Base-by-base conservation (phyloP, 2,888 invertebrate genomes). In the Luperina nickerlii region DNA sequence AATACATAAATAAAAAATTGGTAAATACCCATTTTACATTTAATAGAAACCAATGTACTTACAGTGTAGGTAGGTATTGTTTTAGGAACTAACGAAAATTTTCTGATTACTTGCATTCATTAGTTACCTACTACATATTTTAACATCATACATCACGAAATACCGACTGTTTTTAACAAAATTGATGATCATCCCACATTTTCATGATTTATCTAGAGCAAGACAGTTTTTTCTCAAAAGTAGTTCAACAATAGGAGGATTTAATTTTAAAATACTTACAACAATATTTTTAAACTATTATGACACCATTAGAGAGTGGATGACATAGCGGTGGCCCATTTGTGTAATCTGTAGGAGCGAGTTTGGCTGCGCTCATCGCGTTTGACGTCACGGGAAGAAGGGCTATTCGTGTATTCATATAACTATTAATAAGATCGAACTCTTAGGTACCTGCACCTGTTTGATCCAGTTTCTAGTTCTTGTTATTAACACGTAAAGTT, bases 381-480 rank as follows among this genome's bases (percentile, higher is more conserved):
- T 90, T 91, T 94, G 94, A 95, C 94, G 95, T 94, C 94, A 94
- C 88, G 81, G 88, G 90, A 91, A 89, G 90, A 92, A 95, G 95
- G 95, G 95, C 94, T 95, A 95, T 95, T 95, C 94, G 92, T 91
- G 94, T 93, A 91, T 92, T 90, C 89, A 88, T 85, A 83, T 80
- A 83, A 81, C 94, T 96, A 95, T 93, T 93, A 94, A 94, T 95
- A 95, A 92, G 88, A 93, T 91, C 90, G 91, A 94, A 92, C 91
- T 90, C 88, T 71, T 78, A 81, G 63, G 81, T 86, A 83, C 71
- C 60, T 79, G 68, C 83, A 85, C 82, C 86, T 83, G 83, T 83
- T 86, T 86, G 82, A 84, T 86, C 84, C 76, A 85, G 75, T 78
- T 87, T 84, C 71, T 70, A 68, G 57, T 81, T 83, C 67, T 62